Conservation (phyloP, 2,113 vertebrate species). For the Mixornis gularis region DNA sequence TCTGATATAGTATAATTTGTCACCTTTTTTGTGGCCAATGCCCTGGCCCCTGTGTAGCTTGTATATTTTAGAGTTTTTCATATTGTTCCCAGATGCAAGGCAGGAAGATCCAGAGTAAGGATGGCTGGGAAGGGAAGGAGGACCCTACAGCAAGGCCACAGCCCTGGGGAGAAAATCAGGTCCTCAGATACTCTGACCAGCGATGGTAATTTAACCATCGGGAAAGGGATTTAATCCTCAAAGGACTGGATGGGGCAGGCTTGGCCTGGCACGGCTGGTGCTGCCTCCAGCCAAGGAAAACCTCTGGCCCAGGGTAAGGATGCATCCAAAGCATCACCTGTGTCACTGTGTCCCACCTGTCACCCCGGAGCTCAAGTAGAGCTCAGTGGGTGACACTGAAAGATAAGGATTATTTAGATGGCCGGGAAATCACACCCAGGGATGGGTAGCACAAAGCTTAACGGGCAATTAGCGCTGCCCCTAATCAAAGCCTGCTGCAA, state of each 20-base stretch:
- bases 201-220: neutral
- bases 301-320: neutral
- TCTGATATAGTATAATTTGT: neutral
- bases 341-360: neutral
- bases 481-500: neutral
- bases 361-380: neutral
- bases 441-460: neutral
- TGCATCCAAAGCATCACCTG: neutral
- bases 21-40: neutral
- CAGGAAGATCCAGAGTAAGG: neutral
- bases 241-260: neutral
- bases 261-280: neutral
- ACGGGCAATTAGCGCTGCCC: neutral
- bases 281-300: neutral
- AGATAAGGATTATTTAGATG: neutral
- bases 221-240: neutral
- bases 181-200: neutral
- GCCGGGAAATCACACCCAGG: neutral
- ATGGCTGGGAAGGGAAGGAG: neutral
- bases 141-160: neutral
- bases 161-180: neutral
- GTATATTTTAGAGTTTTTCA: neutral
- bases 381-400: neutral
- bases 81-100: neutral
- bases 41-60: neutral